phyloP scores from a whole-genome alignment of 1,140 invertebrate genomes.

The Muscidifurax raptorellus region DNA sequence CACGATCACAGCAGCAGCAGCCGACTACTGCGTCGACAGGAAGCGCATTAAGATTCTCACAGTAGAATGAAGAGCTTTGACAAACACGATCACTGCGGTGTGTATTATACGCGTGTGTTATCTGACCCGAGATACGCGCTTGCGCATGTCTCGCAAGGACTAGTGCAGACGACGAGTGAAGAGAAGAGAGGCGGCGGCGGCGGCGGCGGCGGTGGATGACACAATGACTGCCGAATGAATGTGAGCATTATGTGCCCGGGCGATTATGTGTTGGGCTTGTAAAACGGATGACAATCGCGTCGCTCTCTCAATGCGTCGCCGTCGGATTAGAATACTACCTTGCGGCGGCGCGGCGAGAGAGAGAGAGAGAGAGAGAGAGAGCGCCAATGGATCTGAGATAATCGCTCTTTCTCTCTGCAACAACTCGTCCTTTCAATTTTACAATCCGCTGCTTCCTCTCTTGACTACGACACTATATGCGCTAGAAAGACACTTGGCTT shows the following conservation, averaged over 20 bases:
- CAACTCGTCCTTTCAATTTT: slow-evolving; percentile 50
- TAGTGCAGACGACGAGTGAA: slow-evolving; percentile 22
- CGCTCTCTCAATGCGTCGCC: slow-evolving; percentile 43
- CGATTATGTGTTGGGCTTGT: slow-evolving; percentile 60
- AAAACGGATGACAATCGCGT: slow-evolving; percentile 67
- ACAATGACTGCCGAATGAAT: slow-evolving; percentile 64
- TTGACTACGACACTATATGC: not conserved
- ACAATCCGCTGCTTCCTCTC: slow-evolving; percentile 50
- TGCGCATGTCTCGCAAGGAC: slow-evolving; percentile 62
- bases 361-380: not conserved
- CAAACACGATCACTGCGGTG: not conserved
- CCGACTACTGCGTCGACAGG: not conserved
- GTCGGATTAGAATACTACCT: slow-evolving; percentile 49
- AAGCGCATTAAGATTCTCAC: slow-evolving; percentile 1
- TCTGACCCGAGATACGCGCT: slow-evolving; percentile 51
- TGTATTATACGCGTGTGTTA: not conserved
- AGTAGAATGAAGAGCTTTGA: slow-evolving; percentile 8
- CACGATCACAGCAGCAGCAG: slow-evolving; percentile 52
- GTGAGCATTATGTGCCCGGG: slow-evolving; percentile 59
- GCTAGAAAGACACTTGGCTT: not conserved
- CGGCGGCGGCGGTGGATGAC: slow-evolving; percentile 41
- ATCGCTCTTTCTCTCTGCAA: slow-evolving; percentile 7
- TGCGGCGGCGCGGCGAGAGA: slow-evolving; percentile 17
- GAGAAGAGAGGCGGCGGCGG: slow-evolving; percentile 35
- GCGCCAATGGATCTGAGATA: slow-evolving; percentile 31